Conservation (phyloP, 2,797 vertebrate species). For the Numenius phaeopus region DNA sequence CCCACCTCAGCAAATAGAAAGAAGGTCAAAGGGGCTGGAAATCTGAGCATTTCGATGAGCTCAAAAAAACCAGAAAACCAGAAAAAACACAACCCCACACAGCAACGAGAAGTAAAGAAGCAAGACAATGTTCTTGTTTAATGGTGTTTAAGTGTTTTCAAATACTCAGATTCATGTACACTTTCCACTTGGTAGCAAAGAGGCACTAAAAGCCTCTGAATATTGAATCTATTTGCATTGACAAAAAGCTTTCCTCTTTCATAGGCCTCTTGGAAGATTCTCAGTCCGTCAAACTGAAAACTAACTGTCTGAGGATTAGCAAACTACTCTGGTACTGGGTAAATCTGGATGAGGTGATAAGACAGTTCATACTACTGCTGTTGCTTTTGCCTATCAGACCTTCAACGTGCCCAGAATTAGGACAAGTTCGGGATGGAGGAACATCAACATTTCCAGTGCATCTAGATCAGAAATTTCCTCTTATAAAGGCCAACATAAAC, state of each 20-base stretch:
- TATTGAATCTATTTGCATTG: background rate
- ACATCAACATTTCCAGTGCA: background rate
- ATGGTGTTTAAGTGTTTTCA: background rate
- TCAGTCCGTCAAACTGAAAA: too few species aligned
- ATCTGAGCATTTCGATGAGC: background rate
- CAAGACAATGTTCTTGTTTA: background rate
- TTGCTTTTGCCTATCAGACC: background rate
- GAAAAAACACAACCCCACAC: background rate
- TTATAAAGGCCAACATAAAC: background rate
- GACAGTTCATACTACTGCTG: background rate
- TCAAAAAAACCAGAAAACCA: background rate
- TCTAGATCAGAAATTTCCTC: background rate
- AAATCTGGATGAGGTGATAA: accelerated
- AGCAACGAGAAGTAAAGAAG: background rate
- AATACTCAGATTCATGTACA: background rate
- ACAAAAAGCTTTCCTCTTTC: background rate
- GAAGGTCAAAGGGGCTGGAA: background rate
- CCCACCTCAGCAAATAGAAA: background rate
- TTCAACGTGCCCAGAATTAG: background rate
- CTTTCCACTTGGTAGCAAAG: background rate
- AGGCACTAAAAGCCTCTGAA: background rate
- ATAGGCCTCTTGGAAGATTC: background rate
- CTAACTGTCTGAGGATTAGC: background rate
- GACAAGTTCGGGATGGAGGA: background rate
- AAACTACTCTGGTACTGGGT: background rate